Evolutionary conservation across 1,140 invertebrate genomes (phyloP), one percentile per base, ranked within the genome.

Genomic region (Schlechtendalia chinensis): DNA sequence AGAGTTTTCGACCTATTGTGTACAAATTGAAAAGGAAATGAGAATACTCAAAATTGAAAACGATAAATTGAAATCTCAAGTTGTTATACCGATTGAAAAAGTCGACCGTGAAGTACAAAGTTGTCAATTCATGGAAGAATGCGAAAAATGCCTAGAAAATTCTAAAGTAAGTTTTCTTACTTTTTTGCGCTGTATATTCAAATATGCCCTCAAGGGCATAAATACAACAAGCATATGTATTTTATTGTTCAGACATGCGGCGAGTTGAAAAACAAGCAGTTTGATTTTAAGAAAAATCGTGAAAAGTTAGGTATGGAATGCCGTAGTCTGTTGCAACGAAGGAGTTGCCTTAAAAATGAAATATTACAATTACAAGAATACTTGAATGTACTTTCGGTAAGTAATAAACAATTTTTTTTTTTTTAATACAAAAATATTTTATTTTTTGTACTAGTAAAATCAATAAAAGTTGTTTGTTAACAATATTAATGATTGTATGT

Each of bases 31-130:
- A 82, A 83, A 86, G 47, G 85, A 89, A 80, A 82, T 89, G 1
- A 83, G 84, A 6, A 83, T 85, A 12, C 88, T 89, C 83, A 87
- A 89, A 4, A 84, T 87, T 80, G 88, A 91, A 84, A 90, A 91
- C 12, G 83, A 83, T 12, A 83, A 86, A 19, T 84, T 91, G n/a
- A 69, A 81, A 50, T 79, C 56, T 61, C 12, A 79, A 50, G 27
- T 79, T 27, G 24, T 61, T 19, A 32, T 27, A 17, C 54, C 22
- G 14, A 10, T 79, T 6, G 16, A 79, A 47, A 79, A 77, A 75
- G 16, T 75, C 12, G 72, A 75, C 14, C 3, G 11, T 14, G 29
- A 72, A 72, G 72, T 75, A 56, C 8, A 47, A 5, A 56, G 8
- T 45, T 58, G 27, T 58, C 8, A 56, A n/a, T 75, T 58, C 24